A percentile compares a stretch with the other conserved stretches of the same genome.
phyloP scores from a whole-genome alignment of 2,797 vertebrate species.

The Enteromius thamalakanensis region DNA sequence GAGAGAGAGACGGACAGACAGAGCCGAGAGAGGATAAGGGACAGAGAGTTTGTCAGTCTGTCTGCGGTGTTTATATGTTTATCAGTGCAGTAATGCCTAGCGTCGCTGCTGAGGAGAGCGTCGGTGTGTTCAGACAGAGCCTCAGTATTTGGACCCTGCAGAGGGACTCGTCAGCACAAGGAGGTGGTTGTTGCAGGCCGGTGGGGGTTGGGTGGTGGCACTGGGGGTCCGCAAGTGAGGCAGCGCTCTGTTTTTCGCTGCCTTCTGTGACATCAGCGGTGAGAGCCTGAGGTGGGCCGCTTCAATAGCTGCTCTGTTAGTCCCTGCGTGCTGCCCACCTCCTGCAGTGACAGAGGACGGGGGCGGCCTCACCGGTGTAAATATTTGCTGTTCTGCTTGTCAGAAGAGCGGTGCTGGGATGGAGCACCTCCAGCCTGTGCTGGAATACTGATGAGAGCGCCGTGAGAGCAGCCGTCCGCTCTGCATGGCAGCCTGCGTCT shows the following conservation, averaged over 20 bases:
- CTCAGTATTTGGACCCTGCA: constrained; percentile 19
- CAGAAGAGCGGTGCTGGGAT: constrained; percentile 69
- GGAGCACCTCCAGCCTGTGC: constrained; percentile 59
- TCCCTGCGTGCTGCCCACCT: constrained; percentile 50
- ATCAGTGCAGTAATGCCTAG: constrained; percentile 29
- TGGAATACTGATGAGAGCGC: constrained; percentile 78
- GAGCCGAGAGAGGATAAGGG: neutral
- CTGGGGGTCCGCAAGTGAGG: constrained; percentile 56
- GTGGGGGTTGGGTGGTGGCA: constrained; percentile 57
- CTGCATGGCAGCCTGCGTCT: constrained; percentile 39
- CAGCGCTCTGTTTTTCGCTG: constrained; percentile 69
- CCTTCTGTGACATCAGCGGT: constrained; percentile 67
- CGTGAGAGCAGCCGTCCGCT: constrained; percentile 23
- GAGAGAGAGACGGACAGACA: neutral
- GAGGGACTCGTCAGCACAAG: constrained; percentile 70
- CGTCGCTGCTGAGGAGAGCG: constrained; percentile 9
- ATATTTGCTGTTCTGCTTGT: constrained; percentile 85
- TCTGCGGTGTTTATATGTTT: constrained; percentile 27
- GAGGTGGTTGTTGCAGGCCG: constrained; percentile 51
- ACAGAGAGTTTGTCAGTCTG: constrained; percentile 30
- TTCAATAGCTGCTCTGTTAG: constrained; percentile 78
- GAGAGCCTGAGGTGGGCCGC: constrained; percentile 64
- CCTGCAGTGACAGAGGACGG: constrained; percentile 28
- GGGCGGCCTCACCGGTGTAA: constrained; percentile 70
- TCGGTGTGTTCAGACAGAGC: constrained; percentile 20